Conservation (phyloP, 2,888 invertebrate species). For the Saturnia japonica region DNA sequence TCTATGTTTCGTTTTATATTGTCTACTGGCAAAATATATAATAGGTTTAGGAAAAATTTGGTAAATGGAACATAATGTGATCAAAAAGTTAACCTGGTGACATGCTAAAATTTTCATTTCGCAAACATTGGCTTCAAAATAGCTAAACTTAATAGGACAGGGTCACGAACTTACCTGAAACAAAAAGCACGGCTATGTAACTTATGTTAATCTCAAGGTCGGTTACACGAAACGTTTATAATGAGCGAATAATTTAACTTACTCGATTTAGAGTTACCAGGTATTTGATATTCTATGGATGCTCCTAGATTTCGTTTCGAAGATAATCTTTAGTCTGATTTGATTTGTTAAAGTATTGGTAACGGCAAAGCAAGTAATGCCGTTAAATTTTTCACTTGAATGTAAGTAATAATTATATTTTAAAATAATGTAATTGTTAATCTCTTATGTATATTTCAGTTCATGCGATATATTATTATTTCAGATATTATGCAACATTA, state of each 20-base stretch:
- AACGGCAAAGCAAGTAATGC: not conserved
- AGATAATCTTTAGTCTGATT: not conserved
- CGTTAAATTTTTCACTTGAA: not conserved
- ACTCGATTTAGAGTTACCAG: constrained; percentile 10
- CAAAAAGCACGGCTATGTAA: constrained; percentile 20
- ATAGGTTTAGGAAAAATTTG: not conserved
- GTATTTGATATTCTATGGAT: not conserved
- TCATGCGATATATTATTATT: no score
- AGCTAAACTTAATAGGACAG: constrained; percentile 6
- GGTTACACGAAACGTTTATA: constrained; percentile 13
- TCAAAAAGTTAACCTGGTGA: not conserved
- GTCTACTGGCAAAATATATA: no score
- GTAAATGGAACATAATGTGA: not conserved
- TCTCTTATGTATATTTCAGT: no score
- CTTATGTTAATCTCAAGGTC: constrained; percentile 9
- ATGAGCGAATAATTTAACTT: constrained; percentile 16
- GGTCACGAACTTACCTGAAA: constrained; percentile 23
- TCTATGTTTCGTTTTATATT: no score
- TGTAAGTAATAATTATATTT: not conserved
- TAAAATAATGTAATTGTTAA: no score
- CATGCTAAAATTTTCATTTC: not conserved
- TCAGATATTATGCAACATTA: no score
- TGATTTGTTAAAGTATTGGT: not conserved
- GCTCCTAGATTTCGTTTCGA: not conserved
- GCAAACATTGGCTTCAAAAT: constrained; percentile 2